Evolutionary conservation across 2,113 vertebrate species (phyloP).

Genomic region (Pungitius pungitius): DNA sequence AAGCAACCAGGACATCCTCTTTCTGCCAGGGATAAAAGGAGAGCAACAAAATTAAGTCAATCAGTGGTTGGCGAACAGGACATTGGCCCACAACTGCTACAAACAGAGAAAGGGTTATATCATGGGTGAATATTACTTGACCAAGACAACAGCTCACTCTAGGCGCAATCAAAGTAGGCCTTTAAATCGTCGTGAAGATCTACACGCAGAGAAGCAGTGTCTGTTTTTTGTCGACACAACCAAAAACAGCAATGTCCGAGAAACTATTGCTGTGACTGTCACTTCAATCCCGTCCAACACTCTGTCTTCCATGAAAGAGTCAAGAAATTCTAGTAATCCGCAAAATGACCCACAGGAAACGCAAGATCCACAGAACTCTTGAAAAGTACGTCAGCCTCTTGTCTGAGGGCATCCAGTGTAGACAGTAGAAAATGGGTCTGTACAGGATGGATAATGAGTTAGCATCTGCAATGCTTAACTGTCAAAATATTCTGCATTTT

Average conservation of each 20-base stretch:
- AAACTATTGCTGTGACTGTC: not conserved
- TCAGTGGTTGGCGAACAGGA: conserved; percentile 42
- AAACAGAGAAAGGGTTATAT: conserved; percentile 54
- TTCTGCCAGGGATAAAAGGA: conserved; percentile 79
- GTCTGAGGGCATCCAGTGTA: not conserved
- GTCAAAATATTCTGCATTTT: not conserved
- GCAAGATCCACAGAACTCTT: not conserved
- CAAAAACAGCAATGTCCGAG: not conserved
- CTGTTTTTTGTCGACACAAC: not conserved
- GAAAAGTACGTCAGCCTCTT: not conserved
- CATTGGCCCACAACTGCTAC: conserved; percentile 31
- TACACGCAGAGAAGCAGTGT: not conserved
- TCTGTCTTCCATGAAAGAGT: not conserved
- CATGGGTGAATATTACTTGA: conserved; percentile 24
- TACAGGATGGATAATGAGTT: not conserved
- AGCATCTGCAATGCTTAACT: not conserved
- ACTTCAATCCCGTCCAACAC: not conserved
- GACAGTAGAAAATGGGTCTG: not conserved
- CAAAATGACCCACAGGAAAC: not conserved
- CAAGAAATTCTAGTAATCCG: not conserved
- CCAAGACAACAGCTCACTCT: conserved; percentile 39
- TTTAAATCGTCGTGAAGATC: not conserved
- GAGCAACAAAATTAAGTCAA: conserved; percentile 73
- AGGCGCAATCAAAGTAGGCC: conserved; percentile 26
- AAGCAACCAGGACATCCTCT: conserved; percentile 70